phyloP scores from a whole-genome alignment of 2,888 invertebrate species.

The Clunio marinus region DNA sequence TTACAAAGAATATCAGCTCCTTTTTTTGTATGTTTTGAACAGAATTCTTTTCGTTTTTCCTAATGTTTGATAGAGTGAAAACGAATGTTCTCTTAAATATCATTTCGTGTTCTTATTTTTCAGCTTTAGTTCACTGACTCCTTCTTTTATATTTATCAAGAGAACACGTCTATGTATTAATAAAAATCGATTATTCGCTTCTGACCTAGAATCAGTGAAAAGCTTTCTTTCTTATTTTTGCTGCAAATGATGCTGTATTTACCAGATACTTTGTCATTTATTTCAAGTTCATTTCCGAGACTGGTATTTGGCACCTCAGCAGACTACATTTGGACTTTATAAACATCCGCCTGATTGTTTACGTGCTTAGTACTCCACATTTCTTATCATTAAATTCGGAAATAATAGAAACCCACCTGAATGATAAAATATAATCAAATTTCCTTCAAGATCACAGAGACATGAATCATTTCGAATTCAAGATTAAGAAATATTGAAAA shows the following conservation, averaged over 20 bases:
- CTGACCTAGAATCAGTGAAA: slow-evolving; percentile 35
- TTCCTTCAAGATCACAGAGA: too few relatives aligned
- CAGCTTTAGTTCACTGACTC: slow-evolving; percentile 36
- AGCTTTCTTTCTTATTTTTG: slow-evolving; percentile 19
- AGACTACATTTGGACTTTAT: background rate
- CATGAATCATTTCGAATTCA: too few relatives aligned
- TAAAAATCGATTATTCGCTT: slow-evolving; percentile 39
- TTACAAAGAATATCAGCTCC: too few relatives aligned
- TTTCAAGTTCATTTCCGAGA: slow-evolving; percentile 36
- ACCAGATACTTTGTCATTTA: background rate
- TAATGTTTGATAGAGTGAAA: background rate
- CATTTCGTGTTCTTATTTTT: slow-evolving; percentile 24
- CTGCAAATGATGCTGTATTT: slow-evolving; percentile 24
- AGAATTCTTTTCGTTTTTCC: too few relatives aligned
- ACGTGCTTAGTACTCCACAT: too few relatives aligned
- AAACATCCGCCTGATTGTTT: background rate
- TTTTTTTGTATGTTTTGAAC: too few relatives aligned
- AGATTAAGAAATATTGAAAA: too few relatives aligned
- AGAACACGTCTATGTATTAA: slow-evolving; percentile 36
- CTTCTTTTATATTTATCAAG: slow-evolving; percentile 25
- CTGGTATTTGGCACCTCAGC: background rate
- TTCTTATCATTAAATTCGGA: too few relatives aligned
- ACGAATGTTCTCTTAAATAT: slow-evolving; percentile 16
- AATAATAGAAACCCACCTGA: too few relatives aligned
- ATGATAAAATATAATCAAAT: too few relatives aligned